Conservation (phyloP, 2,888 invertebrate species). For the Heliconius hortense region DNA sequence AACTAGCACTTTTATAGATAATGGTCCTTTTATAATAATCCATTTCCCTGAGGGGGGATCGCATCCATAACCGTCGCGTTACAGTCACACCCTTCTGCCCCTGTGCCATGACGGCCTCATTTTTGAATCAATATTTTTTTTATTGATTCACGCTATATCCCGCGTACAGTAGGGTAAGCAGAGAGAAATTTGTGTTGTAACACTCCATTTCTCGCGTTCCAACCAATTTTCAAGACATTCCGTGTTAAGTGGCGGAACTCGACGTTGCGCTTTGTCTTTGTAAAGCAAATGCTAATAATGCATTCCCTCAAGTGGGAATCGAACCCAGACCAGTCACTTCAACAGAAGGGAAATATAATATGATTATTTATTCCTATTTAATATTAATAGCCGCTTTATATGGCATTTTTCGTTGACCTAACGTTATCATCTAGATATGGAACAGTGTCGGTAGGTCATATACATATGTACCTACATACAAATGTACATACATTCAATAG, state of each 20-base stretch:
- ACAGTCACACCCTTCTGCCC: too few species aligned
- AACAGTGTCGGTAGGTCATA: slow-evolving; percentile 12
- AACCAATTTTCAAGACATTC: too few species aligned
- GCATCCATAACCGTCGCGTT: too few species aligned
- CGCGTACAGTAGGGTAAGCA: neutral
- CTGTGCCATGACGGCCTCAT: neutral
- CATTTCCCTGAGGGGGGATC: too few species aligned
- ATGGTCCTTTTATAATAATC: too few species aligned
- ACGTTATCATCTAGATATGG: slow-evolving; percentile 12
- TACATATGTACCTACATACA: neutral
- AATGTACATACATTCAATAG: neutral
- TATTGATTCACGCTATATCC: neutral
- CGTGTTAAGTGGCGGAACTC: too few species aligned
- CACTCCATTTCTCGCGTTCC: too few species aligned
- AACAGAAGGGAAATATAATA: neutral
- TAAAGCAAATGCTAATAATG: too few species aligned
- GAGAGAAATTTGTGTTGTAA: neutral
- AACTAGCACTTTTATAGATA: too few species aligned
- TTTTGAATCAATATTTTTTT: neutral
- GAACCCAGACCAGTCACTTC: neutral
- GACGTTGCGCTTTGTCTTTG: too few species aligned
- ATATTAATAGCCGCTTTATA: neutral
- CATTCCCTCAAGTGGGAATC: neutral
- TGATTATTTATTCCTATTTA: neutral
- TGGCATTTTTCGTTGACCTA: neutral